Percentiles rank a stretch among this genome's conserved stretches.
Evolutionary conservation across 2,113 vertebrate genomes (phyloP).

Genomic region (Bufo bufo): DNA sequence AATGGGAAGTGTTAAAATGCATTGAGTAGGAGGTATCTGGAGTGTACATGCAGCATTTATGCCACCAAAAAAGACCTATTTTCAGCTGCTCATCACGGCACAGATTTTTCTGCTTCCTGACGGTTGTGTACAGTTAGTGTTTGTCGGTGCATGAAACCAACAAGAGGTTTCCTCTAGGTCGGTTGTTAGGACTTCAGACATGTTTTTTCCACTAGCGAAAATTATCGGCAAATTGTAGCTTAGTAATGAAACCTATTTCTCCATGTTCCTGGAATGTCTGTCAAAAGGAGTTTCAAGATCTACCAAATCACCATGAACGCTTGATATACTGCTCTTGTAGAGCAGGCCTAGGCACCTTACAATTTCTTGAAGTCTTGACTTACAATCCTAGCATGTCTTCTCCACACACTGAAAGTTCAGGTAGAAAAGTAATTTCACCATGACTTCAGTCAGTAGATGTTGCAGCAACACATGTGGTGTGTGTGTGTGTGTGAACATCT

Average conservation of each 20-base stretch:
- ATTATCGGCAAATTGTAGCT: background rate
- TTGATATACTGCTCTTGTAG: background rate
- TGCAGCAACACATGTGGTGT: background rate
- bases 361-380: background rate
- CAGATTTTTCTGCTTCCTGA: no score
- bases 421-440: conserved; percentile 1
- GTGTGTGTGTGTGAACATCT: background rate
- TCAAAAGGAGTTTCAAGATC: background rate
- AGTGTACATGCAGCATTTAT: no score
- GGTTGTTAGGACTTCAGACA: background rate
- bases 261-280: background rate
- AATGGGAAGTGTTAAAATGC: no score
- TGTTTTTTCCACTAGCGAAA: background rate
- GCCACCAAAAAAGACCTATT: no score
- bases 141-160: background rate
- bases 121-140: background rate
- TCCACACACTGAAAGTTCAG: background rate
- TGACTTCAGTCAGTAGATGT: background rate
- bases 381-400: background rate
- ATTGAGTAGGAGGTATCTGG: no score
- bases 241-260: background rate
- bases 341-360: background rate
- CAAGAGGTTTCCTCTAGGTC: background rate
- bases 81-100: no score
- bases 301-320: background rate